Base-by-base conservation (phyloP, 1,140 invertebrate species). In the Drosophila albomicans region DNA sequence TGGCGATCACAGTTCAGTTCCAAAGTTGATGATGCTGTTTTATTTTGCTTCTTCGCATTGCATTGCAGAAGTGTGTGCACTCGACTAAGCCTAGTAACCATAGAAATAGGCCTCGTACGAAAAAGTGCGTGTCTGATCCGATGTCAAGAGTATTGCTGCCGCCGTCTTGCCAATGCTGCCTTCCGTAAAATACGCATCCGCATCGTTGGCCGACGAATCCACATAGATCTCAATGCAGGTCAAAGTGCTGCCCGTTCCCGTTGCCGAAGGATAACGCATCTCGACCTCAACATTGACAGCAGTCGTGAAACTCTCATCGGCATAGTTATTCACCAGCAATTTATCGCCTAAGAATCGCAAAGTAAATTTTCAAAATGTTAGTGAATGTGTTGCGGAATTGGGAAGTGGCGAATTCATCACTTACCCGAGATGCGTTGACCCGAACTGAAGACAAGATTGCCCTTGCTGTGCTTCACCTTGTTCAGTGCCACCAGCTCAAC, bases 31-130 rank as follows among this genome's bases (percentile, higher is more conserved):
- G 62, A 43, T 57, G 64, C 64, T 46, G 52, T 64, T 73, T 74
- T 74, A 69, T 69, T 69, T 59, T 78, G 58, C 32, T 74, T 66
- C 32, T 74, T 66, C 51, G 61, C 61, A 41, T 56, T 71, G 35
- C 32, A 32, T 35, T 25, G 32, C 32, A 32, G 45, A 16, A 28
- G 48, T 51, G 48, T 32, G 32, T 32, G 32, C 10, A 51, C 48
- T 64, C 20, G 5, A 38, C 35, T 51, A 48, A 25, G 54, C 5
- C 71, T 81, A 90, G 86, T 91, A 92, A 20, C 91, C 91, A 62
- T 92, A 92, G 67, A 92, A 75, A 70, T 76, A 87, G 15, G 79
- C 79, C 62, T 92, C 88, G 61, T 91, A 92, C 41, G 74, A 75
- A 57, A 82, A 90, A 35, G 73, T 80, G 6, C 75, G 68, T 16